Evolutionary conservation across 2,797 vertebrate genomes (phyloP), one percentile per base, ranked within the genome.

Genomic region (Rhinophrynus dorsalis): DNA sequence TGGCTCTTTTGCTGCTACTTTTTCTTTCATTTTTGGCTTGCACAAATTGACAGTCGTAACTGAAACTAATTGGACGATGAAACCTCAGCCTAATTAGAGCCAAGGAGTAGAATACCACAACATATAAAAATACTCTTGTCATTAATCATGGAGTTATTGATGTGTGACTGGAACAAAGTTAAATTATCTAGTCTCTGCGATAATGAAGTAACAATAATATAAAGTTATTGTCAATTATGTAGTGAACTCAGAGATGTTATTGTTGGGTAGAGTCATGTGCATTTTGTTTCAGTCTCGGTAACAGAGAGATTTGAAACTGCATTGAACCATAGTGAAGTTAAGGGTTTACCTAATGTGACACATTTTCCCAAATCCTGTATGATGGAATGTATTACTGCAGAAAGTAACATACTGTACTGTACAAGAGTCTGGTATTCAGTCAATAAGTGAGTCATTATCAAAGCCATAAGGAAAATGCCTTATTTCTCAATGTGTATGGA

Each of bases 31-130:
- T 65, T 70, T 42, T 48, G 77, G 67, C 40, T 45, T 76, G 70
- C 10, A 42, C 65, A 54, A 29, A n/a, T 35, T 57, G 68, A 69
- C 44, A 71, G 58, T 48, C 26, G 38, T 45, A 18, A 21, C 20
- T 67, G 66, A 75, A 64, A 54, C 61, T 69, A 75, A 79, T 74
- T 73, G 50, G 18, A 48, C 60, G 59, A 74, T 50, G 57, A 79
- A 74, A 64, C 61, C 52, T 69, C 62, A 78, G 59, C 38, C 29
- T 63, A 77, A 68, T 18, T 60, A 64, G 30, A 0, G 0, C 13
- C 6, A 13, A 17, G 29, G 51, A 10, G 52, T 60, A 50, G 30
- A 33, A 29, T 45, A 68, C 67, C 70, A 27, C 61, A 63, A 38
- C 0, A 13, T 56, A 45, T 45, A 56, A 67, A 33, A 67, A 67